A percentile compares a stretch with the other conserved stretches of the same genome.
Conservation (phyloP, 2,888 invertebrate species). For the Hirudinaria manillensis region DNA sequence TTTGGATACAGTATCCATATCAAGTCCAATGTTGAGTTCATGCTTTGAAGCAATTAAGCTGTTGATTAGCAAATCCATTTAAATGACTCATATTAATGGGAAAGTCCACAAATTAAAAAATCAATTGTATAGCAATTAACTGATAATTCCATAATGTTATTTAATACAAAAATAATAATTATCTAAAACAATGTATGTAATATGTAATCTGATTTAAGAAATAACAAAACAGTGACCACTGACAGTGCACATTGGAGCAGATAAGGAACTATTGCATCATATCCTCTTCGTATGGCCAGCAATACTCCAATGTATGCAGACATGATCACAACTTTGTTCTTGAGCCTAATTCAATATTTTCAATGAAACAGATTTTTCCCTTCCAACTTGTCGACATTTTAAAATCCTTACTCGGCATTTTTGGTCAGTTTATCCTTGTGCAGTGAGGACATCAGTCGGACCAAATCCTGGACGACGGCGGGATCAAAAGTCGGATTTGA, state of each 20-base stretch:
- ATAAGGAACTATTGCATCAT: slow-evolving; percentile 46
- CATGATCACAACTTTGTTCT: slow-evolving; percentile 46
- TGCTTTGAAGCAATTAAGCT: slow-evolving; percentile 1
- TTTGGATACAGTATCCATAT: background rate
- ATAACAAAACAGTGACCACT: slow-evolving; percentile 28
- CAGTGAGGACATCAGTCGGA: slow-evolving; percentile 49
- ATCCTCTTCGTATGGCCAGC: slow-evolving; percentile 49
- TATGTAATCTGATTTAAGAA: background rate
- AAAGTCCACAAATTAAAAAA: too few species aligned
- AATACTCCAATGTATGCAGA: slow-evolving; percentile 52
- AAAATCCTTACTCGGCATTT: slow-evolving; percentile 34
- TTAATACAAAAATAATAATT: too few species aligned
- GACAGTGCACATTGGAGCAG: slow-evolving; percentile 49
- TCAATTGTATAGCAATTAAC: too few species aligned
- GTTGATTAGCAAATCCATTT: background rate
- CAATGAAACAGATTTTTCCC: slow-evolving; percentile 38
- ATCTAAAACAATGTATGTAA: too few species aligned
- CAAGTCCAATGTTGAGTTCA: background rate
- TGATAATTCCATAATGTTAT: too few species aligned
- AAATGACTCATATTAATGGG: too few species aligned
- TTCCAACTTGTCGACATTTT: too few species aligned
- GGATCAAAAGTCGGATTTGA: slow-evolving; percentile 43
- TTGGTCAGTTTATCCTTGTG: slow-evolving; percentile 49
- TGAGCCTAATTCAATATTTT: slow-evolving; percentile 39
- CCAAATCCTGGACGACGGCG: slow-evolving; percentile 46